A percentile compares a stretch with the other conserved stretches of the same genome.
These are phyloP conservation scores for Xestia xanthographa DNA, from an alignment of 2,888 invertebrate genomes.

Conservation along the genomic window DNA sequence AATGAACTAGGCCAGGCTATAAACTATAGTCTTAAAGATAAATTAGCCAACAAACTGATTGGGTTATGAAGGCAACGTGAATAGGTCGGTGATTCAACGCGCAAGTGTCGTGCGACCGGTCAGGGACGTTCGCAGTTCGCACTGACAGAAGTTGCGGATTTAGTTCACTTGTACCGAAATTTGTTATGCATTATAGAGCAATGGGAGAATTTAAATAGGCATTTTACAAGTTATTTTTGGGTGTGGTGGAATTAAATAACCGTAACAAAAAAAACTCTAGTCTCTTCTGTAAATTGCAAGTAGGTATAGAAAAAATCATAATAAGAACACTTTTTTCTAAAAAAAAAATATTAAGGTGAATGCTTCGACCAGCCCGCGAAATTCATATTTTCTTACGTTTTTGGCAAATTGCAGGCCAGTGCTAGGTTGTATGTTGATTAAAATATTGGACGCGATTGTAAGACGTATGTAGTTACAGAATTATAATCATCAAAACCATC, in stretches of 20 bases:
- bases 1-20: slow-evolving; percentile 3
- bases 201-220: not conserved
- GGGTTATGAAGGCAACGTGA: slow-evolving; percentile 16
- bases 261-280: too few relatives aligned
- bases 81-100: slow-evolving; percentile 43
- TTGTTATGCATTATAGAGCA: slow-evolving; percentile 6
- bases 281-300: not conserved
- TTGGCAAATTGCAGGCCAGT: too few relatives aligned
- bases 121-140: slow-evolving; percentile 30
- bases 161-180: slow-evolving; percentile 16
- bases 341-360: too few relatives aligned
- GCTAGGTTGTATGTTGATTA: too few relatives aligned
- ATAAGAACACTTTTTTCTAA: too few relatives aligned
- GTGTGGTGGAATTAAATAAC: too few relatives aligned
- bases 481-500: too few relatives aligned
- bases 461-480: too few relatives aligned
- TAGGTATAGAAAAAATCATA: not conserved
- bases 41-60: slow-evolving; percentile 17
- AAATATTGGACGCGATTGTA: too few relatives aligned
- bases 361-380: too few relatives aligned
- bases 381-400: too few relatives aligned
- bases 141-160: slow-evolving; percentile 17
- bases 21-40: slow-evolving; percentile 1
- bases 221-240: too few relatives aligned
- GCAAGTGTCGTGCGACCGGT: slow-evolving; percentile 40